These are phyloP conservation scores for Andrena marginata DNA, from an alignment of 2,888 invertebrate genomes.

Conservation along the genomic window DNA sequence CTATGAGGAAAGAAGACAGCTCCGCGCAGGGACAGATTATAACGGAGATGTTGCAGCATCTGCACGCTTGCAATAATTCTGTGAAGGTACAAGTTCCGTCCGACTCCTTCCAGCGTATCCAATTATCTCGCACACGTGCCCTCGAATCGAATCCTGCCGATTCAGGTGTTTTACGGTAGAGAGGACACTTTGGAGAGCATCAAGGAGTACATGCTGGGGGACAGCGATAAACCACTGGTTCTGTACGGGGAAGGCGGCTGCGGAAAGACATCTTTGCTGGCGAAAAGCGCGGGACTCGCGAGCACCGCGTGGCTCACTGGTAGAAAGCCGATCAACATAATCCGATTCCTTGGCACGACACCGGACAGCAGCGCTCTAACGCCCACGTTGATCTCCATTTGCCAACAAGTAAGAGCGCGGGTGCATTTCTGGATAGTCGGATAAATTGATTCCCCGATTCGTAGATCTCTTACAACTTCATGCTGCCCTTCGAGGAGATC, in stretches of 20 bases:
- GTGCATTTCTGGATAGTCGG: too few relatives aligned
- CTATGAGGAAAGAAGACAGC: conserved; percentile 98
- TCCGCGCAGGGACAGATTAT: conserved; percentile 97
- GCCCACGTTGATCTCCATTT: conserved; percentile 97
- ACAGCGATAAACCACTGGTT: conserved; percentile 95
- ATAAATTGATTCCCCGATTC: neutral
- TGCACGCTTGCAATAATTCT: conserved; percentile 97
- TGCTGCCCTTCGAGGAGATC: conserved; percentile 96
- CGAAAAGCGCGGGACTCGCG: conserved; percentile 95
- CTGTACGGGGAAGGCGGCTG: conserved; percentile 98
- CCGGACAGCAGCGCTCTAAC: conserved; percentile 98
- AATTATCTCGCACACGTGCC: neutral
- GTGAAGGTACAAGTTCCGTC: conserved; percentile 88
- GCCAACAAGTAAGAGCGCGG: too few relatives aligned
- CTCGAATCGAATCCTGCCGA: neutral
- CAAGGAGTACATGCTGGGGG: conserved; percentile 92
- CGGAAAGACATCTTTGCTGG: conserved; percentile 97
- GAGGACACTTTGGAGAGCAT: conserved; percentile 94
- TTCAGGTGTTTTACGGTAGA: conserved; percentile 95
- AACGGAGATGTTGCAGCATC: conserved; percentile 96
- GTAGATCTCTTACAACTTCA: conserved; percentile 96
- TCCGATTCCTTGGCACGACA: conserved; percentile 97
- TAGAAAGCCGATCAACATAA: conserved; percentile 93
- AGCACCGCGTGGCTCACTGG: conserved; percentile 91
- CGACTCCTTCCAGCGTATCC: neutral